Evolutionary conservation across 2,797 vertebrate species (phyloP), one percentile per base, ranked within the genome.

Genomic region (Lateolabrax maculatus): DNA sequence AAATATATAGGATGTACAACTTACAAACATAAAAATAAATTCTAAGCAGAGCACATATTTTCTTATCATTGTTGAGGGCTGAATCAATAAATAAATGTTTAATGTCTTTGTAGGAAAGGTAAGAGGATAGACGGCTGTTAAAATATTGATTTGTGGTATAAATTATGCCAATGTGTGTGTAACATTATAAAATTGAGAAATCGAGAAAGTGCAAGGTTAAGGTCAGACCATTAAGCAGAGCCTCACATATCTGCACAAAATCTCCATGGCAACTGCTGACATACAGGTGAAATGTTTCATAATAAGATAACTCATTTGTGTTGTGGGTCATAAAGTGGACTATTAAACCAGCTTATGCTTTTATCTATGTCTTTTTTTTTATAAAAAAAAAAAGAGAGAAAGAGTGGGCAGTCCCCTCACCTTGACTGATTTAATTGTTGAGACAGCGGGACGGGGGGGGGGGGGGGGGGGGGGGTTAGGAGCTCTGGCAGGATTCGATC

Each of bases 261-360:
- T 93, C 87, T 84, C 92, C 91, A 94, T 92, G 90, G 92, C 78
- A 94, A 93, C 92, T 65, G 76, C 75, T 87, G 87, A 82, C 88
- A 91, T 49, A 51, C 84, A 89, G 82, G 84, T 88, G 83, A 92
- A 84, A 83, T 85, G 79, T 89, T 90, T 90, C 73, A 89, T 84
- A 77, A 87, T 75, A 80, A 89, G 56, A 85, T 67, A 71, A 81
- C 56, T 86, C 18, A n/a, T 85, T 84, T 85, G 23, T 81, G 57
- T 62, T 64, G 66, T 48, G 65, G 87, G 86, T 85, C 83, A 86
- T 31, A 48, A 78, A 87, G 77, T 65, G 58, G 74, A 81, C 83
- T 64, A 64, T 72, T 67, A 66, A 25, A 63, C 34, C 18, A 75
- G 62, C 55, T 63, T 21, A 69, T 87, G 82, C 71, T 75, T 84